These are phyloP conservation scores for Pangasius mekongensis DNA, from an alignment of 2,797 vertebrate genomes.

Conservation along the genomic window DNA sequence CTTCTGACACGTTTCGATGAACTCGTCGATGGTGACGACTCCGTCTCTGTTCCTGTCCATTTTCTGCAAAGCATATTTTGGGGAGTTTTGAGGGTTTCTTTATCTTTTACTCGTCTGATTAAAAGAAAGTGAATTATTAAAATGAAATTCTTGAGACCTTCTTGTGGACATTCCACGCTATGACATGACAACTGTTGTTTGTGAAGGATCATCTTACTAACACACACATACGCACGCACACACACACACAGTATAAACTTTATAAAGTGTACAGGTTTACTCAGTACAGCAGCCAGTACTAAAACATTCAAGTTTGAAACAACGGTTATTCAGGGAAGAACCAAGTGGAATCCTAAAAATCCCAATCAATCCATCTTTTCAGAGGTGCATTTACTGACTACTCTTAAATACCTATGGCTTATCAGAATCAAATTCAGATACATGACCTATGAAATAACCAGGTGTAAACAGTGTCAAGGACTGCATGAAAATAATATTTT, in stretches of 20 bases:
- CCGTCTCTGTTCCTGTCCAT: conserved; percentile 95
- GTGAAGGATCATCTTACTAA: background rate
- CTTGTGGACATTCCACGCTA: background rate
- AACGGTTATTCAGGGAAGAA: background rate
- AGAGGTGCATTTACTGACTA: background rate
- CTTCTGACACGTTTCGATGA: conserved; percentile 94
- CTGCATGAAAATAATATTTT: background rate
- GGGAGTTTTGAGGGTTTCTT: background rate
- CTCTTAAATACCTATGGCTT: background rate
- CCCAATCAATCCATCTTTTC: background rate
- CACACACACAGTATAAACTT: background rate
- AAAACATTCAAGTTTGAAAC: background rate
- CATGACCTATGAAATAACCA: background rate
- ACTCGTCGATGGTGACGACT: conserved; percentile 96
- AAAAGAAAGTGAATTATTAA: background rate
- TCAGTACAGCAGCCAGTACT: background rate
- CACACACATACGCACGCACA: background rate
- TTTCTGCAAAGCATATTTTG: conserved; percentile 79
- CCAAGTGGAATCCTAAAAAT: background rate
- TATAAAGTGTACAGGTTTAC: background rate
- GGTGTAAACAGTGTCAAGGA: background rate
- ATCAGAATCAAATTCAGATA: background rate
- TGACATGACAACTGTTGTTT: background rate
- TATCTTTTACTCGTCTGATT: background rate
- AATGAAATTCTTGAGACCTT: background rate